Evolutionary conservation across 2,888 invertebrate species (phyloP), one percentile per base, ranked within the genome.

Genomic region (Caenorhabditis imperialis): DNA sequence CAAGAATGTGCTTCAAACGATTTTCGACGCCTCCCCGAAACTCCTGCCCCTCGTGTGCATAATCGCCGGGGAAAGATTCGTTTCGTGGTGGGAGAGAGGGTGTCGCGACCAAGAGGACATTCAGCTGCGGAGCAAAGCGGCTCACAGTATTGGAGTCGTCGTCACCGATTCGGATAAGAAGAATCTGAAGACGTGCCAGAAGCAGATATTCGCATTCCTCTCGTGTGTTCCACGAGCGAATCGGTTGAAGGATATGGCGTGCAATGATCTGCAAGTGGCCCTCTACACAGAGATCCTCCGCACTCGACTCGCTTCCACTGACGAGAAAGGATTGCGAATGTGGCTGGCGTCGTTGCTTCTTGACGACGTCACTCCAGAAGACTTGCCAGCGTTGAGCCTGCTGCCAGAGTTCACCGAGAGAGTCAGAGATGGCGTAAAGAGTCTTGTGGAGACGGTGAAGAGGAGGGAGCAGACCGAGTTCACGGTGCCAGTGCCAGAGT

Each of bases 281-380:
- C 42, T 55, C n/a, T 55, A 44, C n/a, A 44, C 33, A 7, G 38
- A 55, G 5, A 42, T 55, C 25, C 42, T 55, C 1, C 40, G 54
- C 0, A 16, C 25, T 1, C 25, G 44, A 42, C 37, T 53, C 10
- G 20, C 16, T 14, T 12, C 33, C 33, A 1, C 1, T 7, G 6
- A 40, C 27, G 12, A 44, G 16, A 16, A 44, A 12, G 16, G 14
- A 20, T 6, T 50, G n/a, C 50, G 38, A 1, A 5, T 6, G 1
- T 3, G 16, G 0, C 16, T 60, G 3, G 40, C 33, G 1, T 16
- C 10, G n/a, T 23, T 33, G 30, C 50, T 60, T 33, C 50, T 60
- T 10, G 27, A 42, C 6, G 23, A 23, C 10, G 10, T 25, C n/a
- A 20, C 20, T 18, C 20, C 14, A 1, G 2, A 47, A 6, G 23